A percentile compares a stretch with the other conserved stretches of the same genome.
These are phyloP conservation scores for Ibidorhyncha struthersii DNA, from an alignment of 2,113 vertebrate genomes.

Conservation along the genomic window DNA sequence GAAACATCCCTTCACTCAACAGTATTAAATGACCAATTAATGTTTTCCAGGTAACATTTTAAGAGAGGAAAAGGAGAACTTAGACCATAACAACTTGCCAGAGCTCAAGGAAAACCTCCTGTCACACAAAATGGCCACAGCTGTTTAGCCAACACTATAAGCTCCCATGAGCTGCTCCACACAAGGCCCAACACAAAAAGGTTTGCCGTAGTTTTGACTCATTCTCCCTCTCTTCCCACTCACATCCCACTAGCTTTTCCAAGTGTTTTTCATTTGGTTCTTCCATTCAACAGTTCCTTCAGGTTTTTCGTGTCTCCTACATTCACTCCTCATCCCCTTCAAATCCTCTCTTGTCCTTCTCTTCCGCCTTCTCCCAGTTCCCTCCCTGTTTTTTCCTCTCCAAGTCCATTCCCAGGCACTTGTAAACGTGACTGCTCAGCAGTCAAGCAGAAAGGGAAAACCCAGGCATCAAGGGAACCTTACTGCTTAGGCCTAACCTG, in stretches of 20 bases:
- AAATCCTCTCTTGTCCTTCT: neutral
- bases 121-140: neutral
- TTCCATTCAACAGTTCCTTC: neutral
- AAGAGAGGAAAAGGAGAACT: neutral
- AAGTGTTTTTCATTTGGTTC: neutral
- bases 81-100: neutral
- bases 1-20: neutral
- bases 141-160: neutral
- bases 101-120: neutral
- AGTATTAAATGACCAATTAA: neutral
- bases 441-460: constrained; percentile 16
- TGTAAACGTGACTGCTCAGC: neutral
- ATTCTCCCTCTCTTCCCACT: constrained; percentile 4
- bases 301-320: neutral
- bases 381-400: neutral
- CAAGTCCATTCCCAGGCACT: neutral
- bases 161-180: neutral
- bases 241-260: neutral
- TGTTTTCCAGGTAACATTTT: neutral
- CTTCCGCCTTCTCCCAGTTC: neutral
- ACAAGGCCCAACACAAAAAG: neutral
- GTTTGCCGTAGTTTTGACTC: neutral
- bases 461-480: neutral
- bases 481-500: neutral
- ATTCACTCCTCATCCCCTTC: neutral